Percentiles rank a stretch among this genome's conserved stretches.
These are phyloP conservation scores for Germaria angustata DNA, from an alignment of 2,888 invertebrate genomes.

Conservation along the genomic window DNA sequence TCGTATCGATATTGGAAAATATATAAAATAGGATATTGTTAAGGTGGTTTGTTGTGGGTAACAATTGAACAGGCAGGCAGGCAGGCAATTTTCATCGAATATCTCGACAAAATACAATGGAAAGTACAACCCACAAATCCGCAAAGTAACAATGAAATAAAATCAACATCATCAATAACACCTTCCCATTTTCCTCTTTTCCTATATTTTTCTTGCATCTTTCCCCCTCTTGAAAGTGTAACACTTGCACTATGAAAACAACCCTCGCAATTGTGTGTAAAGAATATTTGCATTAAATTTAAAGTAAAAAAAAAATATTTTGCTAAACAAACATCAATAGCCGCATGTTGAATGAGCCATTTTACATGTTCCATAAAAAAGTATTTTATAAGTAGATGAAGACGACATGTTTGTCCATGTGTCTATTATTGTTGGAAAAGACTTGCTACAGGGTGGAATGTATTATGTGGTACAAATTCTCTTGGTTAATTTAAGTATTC, in stretches of 20 bases:
- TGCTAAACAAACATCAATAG: constrained; percentile 63
- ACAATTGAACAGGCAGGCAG: constrained; percentile 64
- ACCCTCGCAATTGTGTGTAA: constrained; percentile 44
- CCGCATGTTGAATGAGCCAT: constrained; percentile 55
- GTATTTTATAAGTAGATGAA: neutral
- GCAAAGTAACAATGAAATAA: constrained; percentile 70
- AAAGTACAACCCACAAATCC: constrained; percentile 74
- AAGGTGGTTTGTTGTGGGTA: constrained; percentile 70
- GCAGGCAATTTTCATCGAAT: constrained; percentile 37
- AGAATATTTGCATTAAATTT: constrained; percentile 29
- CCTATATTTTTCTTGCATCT: neutral
- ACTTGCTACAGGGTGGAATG: neutral
- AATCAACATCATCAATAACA: constrained; percentile 69
- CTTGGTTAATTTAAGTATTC: too few relatives aligned
- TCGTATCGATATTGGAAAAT: neutral
- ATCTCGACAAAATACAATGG: constrained; percentile 16
- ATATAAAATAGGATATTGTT: constrained; percentile 48
- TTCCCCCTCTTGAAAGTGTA: neutral
- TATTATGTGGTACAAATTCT: neutral
- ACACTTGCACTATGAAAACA: constrained; percentile 37
- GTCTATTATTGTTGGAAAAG: neutral
- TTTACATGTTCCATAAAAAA: constrained; percentile 37
- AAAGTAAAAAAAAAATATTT: constrained; percentile 40
- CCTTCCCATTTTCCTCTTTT: constrained; percentile 8
- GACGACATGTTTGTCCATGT: constrained; percentile 39